phyloP scores from a whole-genome alignment of 2,888 invertebrate genomes.

The Protodeltote pygarga region DNA sequence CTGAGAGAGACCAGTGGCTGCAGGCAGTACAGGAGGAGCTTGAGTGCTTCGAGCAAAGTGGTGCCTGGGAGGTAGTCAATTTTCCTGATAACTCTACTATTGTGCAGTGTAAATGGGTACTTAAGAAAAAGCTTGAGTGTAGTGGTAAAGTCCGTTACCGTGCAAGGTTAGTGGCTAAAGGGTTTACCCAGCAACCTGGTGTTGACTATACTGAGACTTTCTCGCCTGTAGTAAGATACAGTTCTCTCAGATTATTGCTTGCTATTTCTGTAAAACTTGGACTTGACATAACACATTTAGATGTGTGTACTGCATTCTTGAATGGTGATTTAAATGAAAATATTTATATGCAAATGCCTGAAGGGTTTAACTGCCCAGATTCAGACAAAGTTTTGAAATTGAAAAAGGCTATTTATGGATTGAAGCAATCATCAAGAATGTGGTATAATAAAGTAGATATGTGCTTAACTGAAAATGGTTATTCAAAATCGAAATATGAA shows the following conservation, averaged over 20 bases:
- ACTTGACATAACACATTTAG: neutral
- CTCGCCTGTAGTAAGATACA: neutral
- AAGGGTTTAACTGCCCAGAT: neutral
- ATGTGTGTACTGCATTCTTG: conserved; percentile 1
- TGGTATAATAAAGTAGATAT: too few species aligned
- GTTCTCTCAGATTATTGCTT: neutral
- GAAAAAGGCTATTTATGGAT: conserved; percentile 19
- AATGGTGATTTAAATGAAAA: conserved; percentile 2
- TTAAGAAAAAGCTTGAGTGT: neutral
- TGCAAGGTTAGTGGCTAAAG: neutral
- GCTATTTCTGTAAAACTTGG: neutral
- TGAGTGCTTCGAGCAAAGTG: too few species aligned
- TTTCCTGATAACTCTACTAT: neutral
- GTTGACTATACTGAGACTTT: neutral
- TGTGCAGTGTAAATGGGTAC: conserved; percentile 7
- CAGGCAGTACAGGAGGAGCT: too few species aligned
- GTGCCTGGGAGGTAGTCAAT: neutral
- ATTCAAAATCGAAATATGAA: too few species aligned
- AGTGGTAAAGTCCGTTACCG: neutral
- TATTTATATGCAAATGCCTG: conserved; percentile 1
- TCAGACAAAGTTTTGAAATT: conserved; percentile 2
- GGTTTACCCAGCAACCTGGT: neutral
- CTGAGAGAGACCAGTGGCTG: too few species aligned
- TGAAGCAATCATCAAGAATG: conserved; percentile 20
- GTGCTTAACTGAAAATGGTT: too few species aligned